These are phyloP conservation scores for Campylomormyrus tamandua DNA, from an alignment of 2,113 vertebrate genomes.

Conservation along the genomic window DNA sequence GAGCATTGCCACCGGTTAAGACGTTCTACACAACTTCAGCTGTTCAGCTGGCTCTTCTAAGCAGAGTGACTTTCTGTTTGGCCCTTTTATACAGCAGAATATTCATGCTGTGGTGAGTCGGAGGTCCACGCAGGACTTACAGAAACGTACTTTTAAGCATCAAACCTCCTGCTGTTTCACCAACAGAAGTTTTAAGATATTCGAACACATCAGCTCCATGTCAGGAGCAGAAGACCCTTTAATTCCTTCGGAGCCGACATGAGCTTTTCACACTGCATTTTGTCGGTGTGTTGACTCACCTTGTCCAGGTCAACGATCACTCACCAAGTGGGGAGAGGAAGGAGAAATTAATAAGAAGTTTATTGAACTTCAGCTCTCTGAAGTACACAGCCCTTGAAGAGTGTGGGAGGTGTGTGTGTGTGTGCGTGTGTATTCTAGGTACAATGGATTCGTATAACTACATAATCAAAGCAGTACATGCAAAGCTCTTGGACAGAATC, in stretches of 20 bases:
- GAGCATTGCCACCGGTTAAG: not conserved
- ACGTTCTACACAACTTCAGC: not conserved
- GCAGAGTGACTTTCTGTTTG: not conserved
- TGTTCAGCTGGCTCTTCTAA: not conserved
- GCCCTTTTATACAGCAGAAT: not conserved
- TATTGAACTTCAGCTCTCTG: not conserved
- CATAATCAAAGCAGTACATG: not conserved
- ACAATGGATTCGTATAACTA: not conserved
- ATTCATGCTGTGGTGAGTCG: not conserved
- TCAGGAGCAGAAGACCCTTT: not conserved
- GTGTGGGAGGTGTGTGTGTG: not conserved
- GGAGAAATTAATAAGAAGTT: not conserved
- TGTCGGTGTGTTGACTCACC: not conserved
- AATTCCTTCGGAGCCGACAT: not conserved
- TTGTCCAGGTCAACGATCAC: not conserved
- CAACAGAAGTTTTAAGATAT: not conserved
- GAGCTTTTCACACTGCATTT: not conserved
- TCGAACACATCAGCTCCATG: not conserved
- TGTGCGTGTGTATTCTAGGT: not conserved
- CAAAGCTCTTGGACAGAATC: not conserved
- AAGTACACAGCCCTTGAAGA: not conserved
- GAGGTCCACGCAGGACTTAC: not conserved
- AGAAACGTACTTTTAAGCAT: not conserved
- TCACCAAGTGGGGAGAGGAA: not conserved
- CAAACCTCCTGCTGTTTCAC: not conserved